A percentile compares a stretch with the other conserved stretches of the same genome.
Conservation (phyloP, 2,888 invertebrate species). For the Hypena proboscidalis region DNA sequence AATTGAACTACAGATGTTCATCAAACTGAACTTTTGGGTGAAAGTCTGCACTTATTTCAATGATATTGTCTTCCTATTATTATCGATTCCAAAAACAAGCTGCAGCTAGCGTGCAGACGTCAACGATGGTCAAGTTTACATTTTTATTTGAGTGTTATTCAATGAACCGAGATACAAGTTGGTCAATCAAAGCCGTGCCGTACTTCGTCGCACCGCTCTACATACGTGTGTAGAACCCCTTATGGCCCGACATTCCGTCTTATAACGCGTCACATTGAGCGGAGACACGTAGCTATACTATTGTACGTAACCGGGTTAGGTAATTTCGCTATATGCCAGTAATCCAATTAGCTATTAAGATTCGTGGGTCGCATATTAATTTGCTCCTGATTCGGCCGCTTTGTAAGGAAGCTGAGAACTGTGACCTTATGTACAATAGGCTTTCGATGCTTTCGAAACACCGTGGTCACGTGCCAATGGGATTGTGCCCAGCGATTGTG, state of each 20-base stretch:
- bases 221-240: too few relatives aligned
- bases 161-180: too few relatives aligned
- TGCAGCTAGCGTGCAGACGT: too few relatives aligned
- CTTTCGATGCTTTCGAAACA: conserved; percentile 22
- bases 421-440: conserved; percentile 68
- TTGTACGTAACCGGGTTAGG: conserved; percentile 80
- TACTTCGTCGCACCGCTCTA: too few relatives aligned
- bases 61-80: too few relatives aligned
- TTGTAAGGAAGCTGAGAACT: conserved; percentile 66
- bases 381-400: conserved; percentile 66
- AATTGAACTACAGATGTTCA: too few relatives aligned
- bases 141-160: too few relatives aligned
- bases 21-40: too few relatives aligned
- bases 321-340: conserved; percentile 83
- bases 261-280: conserved; percentile 42
- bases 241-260: conserved; percentile 41
- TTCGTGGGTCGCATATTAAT: conserved; percentile 84
- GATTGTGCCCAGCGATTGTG: conserved; percentile 49
- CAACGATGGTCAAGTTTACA: too few relatives aligned
- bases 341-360: conserved; percentile 86
- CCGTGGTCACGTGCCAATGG: conserved; percentile 43
- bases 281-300: conserved; percentile 70
- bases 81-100: too few relatives aligned
- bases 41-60: too few relatives aligned
- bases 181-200: too few relatives aligned